Conservation (phyloP, 2,888 invertebrate genomes). For the Erannis defoliaria region DNA sequence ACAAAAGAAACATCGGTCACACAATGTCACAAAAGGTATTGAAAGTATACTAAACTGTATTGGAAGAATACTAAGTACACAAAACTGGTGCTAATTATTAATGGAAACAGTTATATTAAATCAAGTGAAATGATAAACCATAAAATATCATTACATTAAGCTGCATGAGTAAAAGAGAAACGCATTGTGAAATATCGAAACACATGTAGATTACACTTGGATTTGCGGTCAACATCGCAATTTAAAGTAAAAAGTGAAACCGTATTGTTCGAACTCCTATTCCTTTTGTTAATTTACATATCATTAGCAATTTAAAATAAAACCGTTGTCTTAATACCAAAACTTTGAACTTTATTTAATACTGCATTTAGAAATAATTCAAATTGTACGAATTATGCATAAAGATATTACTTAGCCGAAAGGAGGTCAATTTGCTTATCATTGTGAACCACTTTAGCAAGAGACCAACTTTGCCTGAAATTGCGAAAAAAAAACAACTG, state of each 20-base stretch:
- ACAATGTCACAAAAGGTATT: background rate
- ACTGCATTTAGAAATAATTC: too few relatives aligned
- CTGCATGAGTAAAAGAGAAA: slow-evolving; percentile 18
- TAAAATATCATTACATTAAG: background rate
- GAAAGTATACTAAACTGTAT: too few relatives aligned
- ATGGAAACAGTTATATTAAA: background rate
- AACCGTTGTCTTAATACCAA: too few relatives aligned
- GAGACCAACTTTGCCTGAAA: too few relatives aligned
- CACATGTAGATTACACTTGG: slow-evolving; percentile 6
- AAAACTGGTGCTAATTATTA: too few relatives aligned
- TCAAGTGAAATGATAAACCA: background rate
- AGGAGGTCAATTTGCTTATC: too few relatives aligned
- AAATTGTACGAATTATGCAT: too few relatives aligned
- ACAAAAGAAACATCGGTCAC: background rate
- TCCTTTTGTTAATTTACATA: background rate
- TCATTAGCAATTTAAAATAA: background rate
- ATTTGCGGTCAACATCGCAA: slow-evolving; percentile 21
- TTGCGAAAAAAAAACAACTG: too few relatives aligned
- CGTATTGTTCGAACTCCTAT: background rate
- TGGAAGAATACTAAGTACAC: background rate
- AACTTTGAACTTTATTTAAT: too few relatives aligned
- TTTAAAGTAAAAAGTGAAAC: slow-evolving; percentile 21
- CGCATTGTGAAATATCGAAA: slow-evolving; percentile 14
- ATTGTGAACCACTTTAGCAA: too few relatives aligned
- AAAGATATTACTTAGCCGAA: too few relatives aligned